phyloP scores from a whole-genome alignment of 2,113 vertebrate species.

The Falco punctatus region DNA sequence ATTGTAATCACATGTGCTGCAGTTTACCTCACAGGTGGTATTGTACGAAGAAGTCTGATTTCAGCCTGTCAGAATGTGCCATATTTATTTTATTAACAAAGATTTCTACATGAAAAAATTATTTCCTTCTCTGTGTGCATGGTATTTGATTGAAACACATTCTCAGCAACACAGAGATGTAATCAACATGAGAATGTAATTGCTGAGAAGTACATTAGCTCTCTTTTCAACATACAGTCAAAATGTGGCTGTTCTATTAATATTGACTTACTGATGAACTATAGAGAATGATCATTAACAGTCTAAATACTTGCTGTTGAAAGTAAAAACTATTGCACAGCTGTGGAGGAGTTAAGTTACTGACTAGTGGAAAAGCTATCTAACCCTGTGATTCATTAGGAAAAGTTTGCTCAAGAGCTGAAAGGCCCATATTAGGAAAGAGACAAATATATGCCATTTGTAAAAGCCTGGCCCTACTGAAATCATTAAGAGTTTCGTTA shows the following conservation, averaged over 20 bases:
- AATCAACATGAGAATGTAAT: not conserved
- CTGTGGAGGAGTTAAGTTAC: conserved; percentile 53
- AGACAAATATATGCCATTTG: conserved; percentile 15
- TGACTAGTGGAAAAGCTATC: conserved; percentile 51
- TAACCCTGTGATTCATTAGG: conserved; percentile 64
- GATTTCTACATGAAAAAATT: not conserved
- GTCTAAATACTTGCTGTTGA: conserved; percentile 9
- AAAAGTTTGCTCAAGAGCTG: conserved; percentile 61
- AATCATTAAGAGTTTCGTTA: conserved; percentile 14
- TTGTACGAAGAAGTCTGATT: not conserved
- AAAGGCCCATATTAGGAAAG: conserved; percentile 58
- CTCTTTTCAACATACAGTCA: not conserved
- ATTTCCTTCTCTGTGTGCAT: not conserved
- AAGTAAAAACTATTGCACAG: conserved; percentile 29
- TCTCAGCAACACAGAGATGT: not conserved
- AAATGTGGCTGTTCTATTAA: not conserved
- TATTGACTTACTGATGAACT: not conserved
- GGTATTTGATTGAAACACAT: not conserved
- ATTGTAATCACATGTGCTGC: not conserved
- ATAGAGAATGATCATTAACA: not conserved
- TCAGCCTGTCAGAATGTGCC: not conserved
- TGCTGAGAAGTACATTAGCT: not conserved
- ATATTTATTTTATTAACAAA: not conserved
- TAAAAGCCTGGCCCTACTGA: conserved; percentile 10
- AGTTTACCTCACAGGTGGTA: not conserved